Conservation (phyloP, 1,140 invertebrate genomes). For the Dinoponera quadriceps region DNA sequence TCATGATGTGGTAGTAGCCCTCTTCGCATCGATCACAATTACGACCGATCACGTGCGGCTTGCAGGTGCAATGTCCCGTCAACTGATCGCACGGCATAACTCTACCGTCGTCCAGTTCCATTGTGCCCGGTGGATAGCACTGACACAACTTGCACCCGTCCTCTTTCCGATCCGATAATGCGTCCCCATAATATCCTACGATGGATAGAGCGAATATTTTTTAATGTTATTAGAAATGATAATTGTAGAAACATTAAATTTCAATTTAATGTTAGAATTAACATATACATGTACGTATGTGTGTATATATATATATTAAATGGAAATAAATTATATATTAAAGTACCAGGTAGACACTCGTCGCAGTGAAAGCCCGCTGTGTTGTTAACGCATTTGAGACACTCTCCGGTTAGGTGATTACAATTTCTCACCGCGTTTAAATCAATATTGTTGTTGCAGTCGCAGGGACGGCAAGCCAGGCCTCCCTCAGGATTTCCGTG, state of each 20-base stretch:
- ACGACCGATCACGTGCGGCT: slow-evolving; percentile 93
- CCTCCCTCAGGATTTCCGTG: slow-evolving; percentile 94
- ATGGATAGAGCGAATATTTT: slow-evolving; percentile 34
- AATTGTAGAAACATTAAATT: neutral
- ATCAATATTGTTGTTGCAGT: slow-evolving; percentile 98
- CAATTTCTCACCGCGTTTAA: slow-evolving; percentile 97
- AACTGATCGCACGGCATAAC: slow-evolving; percentile 92
- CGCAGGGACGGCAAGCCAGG: slow-evolving; percentile 93
- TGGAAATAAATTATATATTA: neutral
- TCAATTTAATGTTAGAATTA: neutral
- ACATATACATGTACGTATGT: neutral
- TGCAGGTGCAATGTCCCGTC: slow-evolving; percentile 94
- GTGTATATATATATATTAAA: neutral
- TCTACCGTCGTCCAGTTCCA: slow-evolving; percentile 89
- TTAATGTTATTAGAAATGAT: slow-evolving; percentile 23
- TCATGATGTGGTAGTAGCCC: slow-evolving; percentile 93
- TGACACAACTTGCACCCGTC: slow-evolving; percentile 94
- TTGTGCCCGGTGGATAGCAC: slow-evolving; percentile 93
- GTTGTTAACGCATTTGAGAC: slow-evolving; percentile 98
- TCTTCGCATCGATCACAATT: slow-evolving; percentile 96
- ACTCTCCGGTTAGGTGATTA: slow-evolving; percentile 96
- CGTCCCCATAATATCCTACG: slow-evolving; percentile 94
- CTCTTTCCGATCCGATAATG: slow-evolving; percentile 94
- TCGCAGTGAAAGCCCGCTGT: slow-evolving; percentile 96
- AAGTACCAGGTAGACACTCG: slow-evolving; percentile 93